Percentiles rank a stretch among this genome's conserved stretches.
Conservation (phyloP, 2,113 vertebrate species). For the Hystrix cristata region DNA sequence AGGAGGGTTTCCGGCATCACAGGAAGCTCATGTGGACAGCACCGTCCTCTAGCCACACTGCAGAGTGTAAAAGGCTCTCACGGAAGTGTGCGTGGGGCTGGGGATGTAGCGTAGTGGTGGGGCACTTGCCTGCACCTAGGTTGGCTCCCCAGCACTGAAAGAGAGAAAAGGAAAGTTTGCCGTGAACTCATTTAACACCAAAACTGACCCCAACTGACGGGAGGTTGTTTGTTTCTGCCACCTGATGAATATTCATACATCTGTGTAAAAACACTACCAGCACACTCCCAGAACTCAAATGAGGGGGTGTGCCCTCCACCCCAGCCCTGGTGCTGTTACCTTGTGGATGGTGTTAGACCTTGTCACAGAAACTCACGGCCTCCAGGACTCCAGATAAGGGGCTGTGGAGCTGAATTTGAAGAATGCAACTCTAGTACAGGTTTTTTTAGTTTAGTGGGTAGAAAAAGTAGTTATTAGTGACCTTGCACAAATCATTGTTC, state of each 20-base stretch:
- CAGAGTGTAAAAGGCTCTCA: background rate
- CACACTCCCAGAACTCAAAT: background rate
- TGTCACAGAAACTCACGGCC: background rate
- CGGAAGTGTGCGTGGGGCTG: background rate
- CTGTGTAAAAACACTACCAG: conserved; percentile 18
- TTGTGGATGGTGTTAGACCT: background rate
- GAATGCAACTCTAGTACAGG: background rate
- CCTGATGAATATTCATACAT: background rate
- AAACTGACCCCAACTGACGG: background rate
- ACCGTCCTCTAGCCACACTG: background rate
- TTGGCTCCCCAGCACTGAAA: background rate
- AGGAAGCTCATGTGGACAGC: background rate
- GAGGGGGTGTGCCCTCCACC: background rate
- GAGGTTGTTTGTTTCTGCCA: background rate
- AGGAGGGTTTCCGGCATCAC: background rate
- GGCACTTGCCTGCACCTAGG: background rate
- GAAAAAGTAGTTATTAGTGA: background rate
- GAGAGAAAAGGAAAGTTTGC: background rate
- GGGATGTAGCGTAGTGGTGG: background rate
- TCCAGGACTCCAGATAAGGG: background rate
- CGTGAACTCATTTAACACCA: background rate
- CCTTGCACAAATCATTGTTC: background rate
- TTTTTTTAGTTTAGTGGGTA: conserved; percentile 21
- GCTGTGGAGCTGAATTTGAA: background rate
- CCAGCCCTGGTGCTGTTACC: background rate